Base-by-base conservation (phyloP, 2,113 vertebrate genomes). In the Nycticryphes semicollaris region DNA sequence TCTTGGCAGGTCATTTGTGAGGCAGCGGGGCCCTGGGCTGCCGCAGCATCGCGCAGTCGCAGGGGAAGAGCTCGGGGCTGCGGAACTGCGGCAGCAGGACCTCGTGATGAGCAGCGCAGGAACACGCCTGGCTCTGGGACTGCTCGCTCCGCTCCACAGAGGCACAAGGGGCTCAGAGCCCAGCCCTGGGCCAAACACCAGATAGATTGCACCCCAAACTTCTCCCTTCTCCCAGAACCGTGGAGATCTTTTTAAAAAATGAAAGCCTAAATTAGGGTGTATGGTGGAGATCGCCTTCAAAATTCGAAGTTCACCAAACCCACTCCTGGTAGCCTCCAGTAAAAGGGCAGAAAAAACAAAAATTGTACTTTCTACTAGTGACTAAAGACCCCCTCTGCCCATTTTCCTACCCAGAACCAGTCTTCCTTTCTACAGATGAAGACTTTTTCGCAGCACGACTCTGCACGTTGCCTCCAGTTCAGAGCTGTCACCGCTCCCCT, bases 151-250 rank as follows among this genome's bases (percentile, higher is more conserved):
- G 3, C 9, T 22, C 75, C 4, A 12, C 66, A 31, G 37, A 27
- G 74, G 9, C 8, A 4, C 28, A 5, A 18, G 51, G 57, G 50
- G 69, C 10, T 20, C 1, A 21, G 6, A 47, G 53, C 56, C 28
- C 83, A 62, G 7, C 3, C 3, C 1, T 3, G 35, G 39, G 25
- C 23, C 21, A 22, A 22, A 50, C n/a, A 53, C 18, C 3, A 0
- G 53, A n/a, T 0, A 33, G 62, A 20, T 4, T 27, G 68, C 35
- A 62, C 12, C 72, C 28, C 39, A 27, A 30, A 21, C 15, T 31
- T 27, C 48, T 56, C 23, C 19, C 51, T 35, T 17, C 31, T 50
- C 14, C 27, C 48, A 39, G n/a, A 56, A 35, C 14, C 79, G 37
- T 31, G 22, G 19, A 43, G 39, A 43, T 30, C 27, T 53, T 28